Evolutionary conservation across 2,888 invertebrate species (phyloP).

Genomic region (Netelia virgata): DNA sequence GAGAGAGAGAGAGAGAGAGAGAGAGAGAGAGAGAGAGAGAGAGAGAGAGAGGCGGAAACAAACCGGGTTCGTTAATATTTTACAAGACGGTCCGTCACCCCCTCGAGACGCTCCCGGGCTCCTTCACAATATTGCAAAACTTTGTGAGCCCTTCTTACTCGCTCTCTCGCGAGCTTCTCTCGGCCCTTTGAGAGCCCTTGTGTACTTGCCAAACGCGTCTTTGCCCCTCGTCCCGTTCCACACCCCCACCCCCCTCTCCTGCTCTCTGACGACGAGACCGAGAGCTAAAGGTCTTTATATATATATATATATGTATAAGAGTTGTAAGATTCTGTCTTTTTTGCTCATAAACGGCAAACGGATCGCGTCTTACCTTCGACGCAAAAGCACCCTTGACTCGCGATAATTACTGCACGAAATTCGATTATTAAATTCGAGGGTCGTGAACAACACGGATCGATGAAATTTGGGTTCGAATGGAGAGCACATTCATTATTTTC

Average conservation of each 20-base stretch:
- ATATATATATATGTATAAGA: not conserved
- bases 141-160: constrained; percentile 47
- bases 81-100: constrained; percentile 64
- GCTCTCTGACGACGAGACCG: constrained; percentile 32
- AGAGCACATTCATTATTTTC: not conserved
- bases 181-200: constrained; percentile 67
- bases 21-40: not conserved
- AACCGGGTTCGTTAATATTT: constrained; percentile 67
- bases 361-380: not conserved
- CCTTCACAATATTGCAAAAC: constrained; percentile 69
- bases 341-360: not conserved
- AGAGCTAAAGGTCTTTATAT: constrained; percentile 33
- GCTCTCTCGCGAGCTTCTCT: constrained; percentile 38
- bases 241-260: not conserved
- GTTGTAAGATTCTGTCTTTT: not conserved
- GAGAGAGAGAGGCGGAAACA: constrained; percentile 43
- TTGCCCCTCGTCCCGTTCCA: constrained; percentile 40
- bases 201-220: constrained; percentile 60
- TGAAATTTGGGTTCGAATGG: not conserved
- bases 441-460: constrained; percentile 7
- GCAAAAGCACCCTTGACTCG: constrained; percentile 24
- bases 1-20: not conserved
- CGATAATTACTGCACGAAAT: constrained; percentile 53
- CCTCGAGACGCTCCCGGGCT: constrained; percentile 64
- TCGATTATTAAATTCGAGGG: constrained; percentile 59